These are phyloP conservation scores for Hydrochoerus hydrochaeris DNA, from an alignment of 2,113 vertebrate species.

Conservation along the genomic window DNA sequence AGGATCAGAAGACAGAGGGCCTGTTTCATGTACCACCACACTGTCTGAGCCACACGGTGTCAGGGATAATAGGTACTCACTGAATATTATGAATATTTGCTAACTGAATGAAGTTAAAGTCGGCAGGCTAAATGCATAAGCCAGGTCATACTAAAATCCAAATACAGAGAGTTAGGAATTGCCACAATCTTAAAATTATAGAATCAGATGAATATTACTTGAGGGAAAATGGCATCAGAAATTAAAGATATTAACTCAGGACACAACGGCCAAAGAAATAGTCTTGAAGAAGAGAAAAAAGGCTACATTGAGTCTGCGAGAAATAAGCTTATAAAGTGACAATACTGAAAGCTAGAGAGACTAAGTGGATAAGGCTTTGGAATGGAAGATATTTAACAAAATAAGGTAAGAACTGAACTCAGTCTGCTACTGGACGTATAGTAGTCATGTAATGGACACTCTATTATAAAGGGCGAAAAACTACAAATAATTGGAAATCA, in stretches of 20 bases:
- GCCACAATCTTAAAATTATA: not conserved
- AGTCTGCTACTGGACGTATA: not conserved
- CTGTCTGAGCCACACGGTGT: accelerated
- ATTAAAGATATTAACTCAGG: not conserved
- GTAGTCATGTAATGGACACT: not conserved
- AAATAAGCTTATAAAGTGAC: not conserved
- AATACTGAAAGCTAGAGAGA: not conserved
- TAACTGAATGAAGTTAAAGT: not conserved
- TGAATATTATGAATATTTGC: not conserved
- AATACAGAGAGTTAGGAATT: not conserved
- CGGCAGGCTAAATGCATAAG: not conserved
- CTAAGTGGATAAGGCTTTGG: not conserved
- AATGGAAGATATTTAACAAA: not conserved
- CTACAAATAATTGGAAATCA: not conserved
- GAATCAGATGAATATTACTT: not conserved
- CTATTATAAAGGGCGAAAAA: not conserved
- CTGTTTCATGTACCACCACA: too few relatives aligned
- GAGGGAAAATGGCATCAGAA: not conserved
- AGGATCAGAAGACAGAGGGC: not conserved
- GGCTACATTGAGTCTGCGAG: not conserved
- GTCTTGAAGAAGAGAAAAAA: not conserved
- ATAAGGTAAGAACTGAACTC: not conserved
- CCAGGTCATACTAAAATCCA: not conserved
- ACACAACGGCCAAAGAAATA: not conserved
- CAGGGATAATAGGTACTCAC: not conserved